A percentile compares a stretch with the other conserved stretches of the same genome.
These are phyloP conservation scores for Brassicogethes aeneus DNA, from an alignment of 2,888 invertebrate genomes.

Conservation along the genomic window DNA sequence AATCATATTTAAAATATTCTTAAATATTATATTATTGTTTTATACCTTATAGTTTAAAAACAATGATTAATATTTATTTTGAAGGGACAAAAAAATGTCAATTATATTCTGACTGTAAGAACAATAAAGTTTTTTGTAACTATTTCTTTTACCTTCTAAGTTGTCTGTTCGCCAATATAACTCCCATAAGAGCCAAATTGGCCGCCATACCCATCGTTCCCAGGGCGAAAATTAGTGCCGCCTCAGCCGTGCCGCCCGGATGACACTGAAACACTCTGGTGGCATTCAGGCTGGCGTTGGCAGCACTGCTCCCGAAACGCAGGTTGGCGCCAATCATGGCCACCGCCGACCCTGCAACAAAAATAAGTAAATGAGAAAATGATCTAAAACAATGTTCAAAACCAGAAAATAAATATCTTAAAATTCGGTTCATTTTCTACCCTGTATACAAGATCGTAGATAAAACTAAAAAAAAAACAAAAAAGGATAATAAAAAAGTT, in stretches of 20 bases:
- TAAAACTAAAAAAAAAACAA: neutral
- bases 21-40: too few relatives aligned
- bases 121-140: too few relatives aligned
- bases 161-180: slow-evolving; percentile 71
- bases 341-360: slow-evolving; percentile 54
- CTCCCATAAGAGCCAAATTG: slow-evolving; percentile 70
- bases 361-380: neutral
- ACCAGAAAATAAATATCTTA: neutral
- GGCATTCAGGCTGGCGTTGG: slow-evolving; percentile 57
- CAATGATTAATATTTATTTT: too few relatives aligned
- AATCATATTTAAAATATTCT: too few relatives aligned
- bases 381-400: neutral
- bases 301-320: slow-evolving; percentile 58
- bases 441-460: too few relatives aligned
- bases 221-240: slow-evolving; percentile 65
- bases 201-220: slow-evolving; percentile 74
- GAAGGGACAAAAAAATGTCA: too few relatives aligned
- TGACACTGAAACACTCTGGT: slow-evolving; percentile 70
- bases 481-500: neutral
- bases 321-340: slow-evolving; percentile 75
- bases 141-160: slow-evolving; percentile 56
- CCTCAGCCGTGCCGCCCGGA: slow-evolving; percentile 72
- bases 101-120: too few relatives aligned
- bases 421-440: neutral
- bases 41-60: too few relatives aligned